Evolutionary conservation across 2,888 invertebrate species (phyloP).

Genomic region (Temnothorax unifasciatus): DNA sequence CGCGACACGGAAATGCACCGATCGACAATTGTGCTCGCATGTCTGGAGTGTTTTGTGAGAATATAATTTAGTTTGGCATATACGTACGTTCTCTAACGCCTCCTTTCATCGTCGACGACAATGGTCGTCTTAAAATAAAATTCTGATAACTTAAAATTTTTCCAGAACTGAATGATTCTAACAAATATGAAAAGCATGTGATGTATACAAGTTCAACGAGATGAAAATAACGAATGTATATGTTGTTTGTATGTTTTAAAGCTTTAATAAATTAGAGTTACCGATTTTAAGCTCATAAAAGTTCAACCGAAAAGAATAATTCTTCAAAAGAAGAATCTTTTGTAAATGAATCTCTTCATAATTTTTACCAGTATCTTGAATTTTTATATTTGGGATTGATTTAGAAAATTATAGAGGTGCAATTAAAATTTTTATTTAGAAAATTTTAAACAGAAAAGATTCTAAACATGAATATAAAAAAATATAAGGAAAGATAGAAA

Average conservation of each 20-base stretch:
- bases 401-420: background rate
- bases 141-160: background rate
- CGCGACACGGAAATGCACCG: constrained; percentile 52
- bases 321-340: background rate
- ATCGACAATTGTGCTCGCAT: constrained; percentile 46
- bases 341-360: background rate
- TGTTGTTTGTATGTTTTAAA: background rate
- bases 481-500: background rate
- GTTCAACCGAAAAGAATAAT: background rate
- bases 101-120: background rate
- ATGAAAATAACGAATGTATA: background rate
- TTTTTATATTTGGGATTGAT: background rate
- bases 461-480: background rate
- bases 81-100: background rate
- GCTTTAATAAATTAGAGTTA: background rate
- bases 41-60: constrained; percentile 36
- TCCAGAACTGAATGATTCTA: background rate
- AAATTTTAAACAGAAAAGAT: background rate
- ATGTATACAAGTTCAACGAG: background rate
- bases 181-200: background rate
- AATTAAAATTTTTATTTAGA: background rate
- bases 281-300: background rate
- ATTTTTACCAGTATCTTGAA: background rate
- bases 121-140: background rate
- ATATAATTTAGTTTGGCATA: constrained; percentile 35